Evolutionary conservation across 2,888 invertebrate genomes (phyloP).

Genomic region (Heliconius sara): DNA sequence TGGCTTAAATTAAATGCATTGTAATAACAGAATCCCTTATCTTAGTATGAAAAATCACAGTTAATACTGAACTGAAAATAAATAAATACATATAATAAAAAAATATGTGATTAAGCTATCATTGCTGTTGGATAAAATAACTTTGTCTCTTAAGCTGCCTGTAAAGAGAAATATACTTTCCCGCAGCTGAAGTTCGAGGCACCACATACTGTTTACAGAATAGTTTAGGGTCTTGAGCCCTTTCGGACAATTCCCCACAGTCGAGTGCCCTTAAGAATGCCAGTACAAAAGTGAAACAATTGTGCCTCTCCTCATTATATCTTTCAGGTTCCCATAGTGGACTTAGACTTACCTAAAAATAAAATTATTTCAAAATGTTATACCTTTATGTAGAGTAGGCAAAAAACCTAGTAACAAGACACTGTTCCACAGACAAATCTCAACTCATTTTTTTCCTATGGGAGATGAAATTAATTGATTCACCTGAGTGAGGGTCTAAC

Average conservation of each 20-base stretch:
- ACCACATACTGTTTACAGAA: conserved; percentile 93
- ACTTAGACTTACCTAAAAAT: conserved; percentile 79
- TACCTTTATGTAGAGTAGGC: background rate
- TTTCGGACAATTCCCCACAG: conserved; percentile 88
- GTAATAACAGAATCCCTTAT: conserved; percentile 68
- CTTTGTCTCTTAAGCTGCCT: conserved; percentile 86
- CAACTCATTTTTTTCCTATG: background rate
- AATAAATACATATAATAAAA: conserved; percentile 62
- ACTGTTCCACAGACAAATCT: background rate
- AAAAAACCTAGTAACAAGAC: background rate
- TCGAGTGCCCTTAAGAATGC: conserved; percentile 89
- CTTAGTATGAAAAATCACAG: conserved; percentile 80
- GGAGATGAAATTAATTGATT: background rate
- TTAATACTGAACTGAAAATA: conserved; percentile 78
- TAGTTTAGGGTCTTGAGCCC: conserved; percentile 86
- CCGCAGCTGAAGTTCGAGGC: conserved; percentile 91
- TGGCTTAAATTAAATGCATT: conserved; percentile 81
- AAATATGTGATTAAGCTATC: conserved; percentile 55
- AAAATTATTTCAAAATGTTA: conserved; percentile 8
- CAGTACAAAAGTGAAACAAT: conserved; percentile 94
- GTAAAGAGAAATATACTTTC: conserved; percentile 93
- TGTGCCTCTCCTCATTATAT: conserved; percentile 90
- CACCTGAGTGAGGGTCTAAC: too few relatives aligned
- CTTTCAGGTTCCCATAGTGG: conserved; percentile 86
- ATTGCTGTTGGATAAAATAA: conserved; percentile 79